phyloP scores from a whole-genome alignment of 2,113 vertebrate species.

The Phaethon lepturus region DNA sequence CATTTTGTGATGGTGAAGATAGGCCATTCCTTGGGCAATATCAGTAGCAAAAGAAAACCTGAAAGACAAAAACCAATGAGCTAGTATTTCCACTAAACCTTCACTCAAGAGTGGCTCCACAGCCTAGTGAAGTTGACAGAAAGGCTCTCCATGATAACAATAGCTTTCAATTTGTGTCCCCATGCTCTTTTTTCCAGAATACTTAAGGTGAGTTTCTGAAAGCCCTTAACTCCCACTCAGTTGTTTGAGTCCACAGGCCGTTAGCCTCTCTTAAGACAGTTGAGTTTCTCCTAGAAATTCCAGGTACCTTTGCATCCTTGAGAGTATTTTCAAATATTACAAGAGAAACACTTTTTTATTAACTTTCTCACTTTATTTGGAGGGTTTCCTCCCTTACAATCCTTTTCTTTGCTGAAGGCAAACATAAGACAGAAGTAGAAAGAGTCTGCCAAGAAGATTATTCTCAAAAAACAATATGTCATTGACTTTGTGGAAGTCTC shows the following conservation, averaged over 20 bases:
- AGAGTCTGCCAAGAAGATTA: neutral
- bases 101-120: neutral
- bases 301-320: neutral
- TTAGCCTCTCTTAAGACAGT: neutral
- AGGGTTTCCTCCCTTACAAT: neutral
- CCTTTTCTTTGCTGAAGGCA: neutral
- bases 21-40: conserved; percentile 84
- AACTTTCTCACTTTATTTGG: neutral
- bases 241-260: neutral
- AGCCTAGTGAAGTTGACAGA: neutral
- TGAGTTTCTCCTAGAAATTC: neutral
- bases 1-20: conserved; percentile 84
- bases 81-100: neutral
- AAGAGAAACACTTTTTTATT: neutral
- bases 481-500: neutral
- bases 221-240: neutral
- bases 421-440: neutral
- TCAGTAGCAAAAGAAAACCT: conserved; percentile 89
- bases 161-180: neutral
- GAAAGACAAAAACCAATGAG: neutral
- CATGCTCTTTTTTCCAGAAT: neutral
- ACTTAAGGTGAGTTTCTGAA: neutral
- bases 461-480: neutral
- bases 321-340: neutral
- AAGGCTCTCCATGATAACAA: neutral